Conservation (phyloP, 2,888 invertebrate genomes). For the Volucella inflata region DNA sequence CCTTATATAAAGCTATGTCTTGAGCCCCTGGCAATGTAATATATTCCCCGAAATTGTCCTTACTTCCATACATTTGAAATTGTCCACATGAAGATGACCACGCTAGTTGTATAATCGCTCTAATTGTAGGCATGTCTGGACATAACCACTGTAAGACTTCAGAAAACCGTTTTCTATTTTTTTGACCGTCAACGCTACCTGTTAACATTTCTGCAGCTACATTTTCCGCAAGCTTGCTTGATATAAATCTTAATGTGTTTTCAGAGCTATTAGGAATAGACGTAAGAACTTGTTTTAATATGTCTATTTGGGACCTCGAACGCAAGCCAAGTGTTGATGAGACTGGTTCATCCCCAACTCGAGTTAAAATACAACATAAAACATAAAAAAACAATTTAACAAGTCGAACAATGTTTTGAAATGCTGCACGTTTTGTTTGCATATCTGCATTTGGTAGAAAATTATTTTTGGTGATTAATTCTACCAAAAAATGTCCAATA, state of each 20-base stretch:
- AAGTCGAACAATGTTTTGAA: conserved; percentile 93
- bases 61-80: conserved; percentile 88
- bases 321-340: conserved; percentile 84
- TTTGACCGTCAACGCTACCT: conserved; percentile 84
- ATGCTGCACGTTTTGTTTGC: conserved; percentile 91
- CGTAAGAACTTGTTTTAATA: conserved; percentile 92
- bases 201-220: conserved; percentile 89
- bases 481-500: conserved; percentile 87
- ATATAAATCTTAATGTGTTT: conserved; percentile 92
- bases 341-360: conserved; percentile 85
- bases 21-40: conserved; percentile 87
- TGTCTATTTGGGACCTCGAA: conserved; percentile 85
- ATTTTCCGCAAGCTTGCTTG: conserved; percentile 91
- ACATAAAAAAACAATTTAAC: conserved; percentile 95
- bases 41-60: conserved; percentile 84
- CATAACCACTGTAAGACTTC: conserved; percentile 88
- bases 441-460: conserved; percentile 92
- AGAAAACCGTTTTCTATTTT: conserved; percentile 84
- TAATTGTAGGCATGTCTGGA: conserved; percentile 89
- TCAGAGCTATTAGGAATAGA: conserved; percentile 93
- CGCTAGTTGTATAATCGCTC: conserved; percentile 90
- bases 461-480: conserved; percentile 93
- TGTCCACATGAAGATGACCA: conserved; percentile 91
- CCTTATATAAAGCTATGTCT: conserved; percentile 91
- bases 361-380: conserved; percentile 91